These are phyloP conservation scores for Galleria mellonella DNA, from an alignment of 1,140 invertebrate species.

Conservation along the genomic window DNA sequence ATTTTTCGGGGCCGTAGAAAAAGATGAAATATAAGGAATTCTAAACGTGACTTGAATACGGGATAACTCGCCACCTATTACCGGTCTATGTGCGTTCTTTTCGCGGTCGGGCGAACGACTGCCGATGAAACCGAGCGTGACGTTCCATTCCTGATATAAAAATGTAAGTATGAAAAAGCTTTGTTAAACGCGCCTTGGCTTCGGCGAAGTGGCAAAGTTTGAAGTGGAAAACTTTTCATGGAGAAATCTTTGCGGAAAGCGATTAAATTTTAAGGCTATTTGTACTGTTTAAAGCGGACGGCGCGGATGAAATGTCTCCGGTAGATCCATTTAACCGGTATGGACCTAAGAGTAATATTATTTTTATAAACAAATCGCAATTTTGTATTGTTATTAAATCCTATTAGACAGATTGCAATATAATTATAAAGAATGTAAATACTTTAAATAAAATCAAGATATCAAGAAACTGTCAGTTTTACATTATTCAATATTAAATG, in stretches of 20 bases:
- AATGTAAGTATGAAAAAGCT: slow-evolving; percentile 73
- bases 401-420: too few species aligned
- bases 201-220: slow-evolving; percentile 70
- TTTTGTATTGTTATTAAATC: too few species aligned
- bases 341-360: too few species aligned
- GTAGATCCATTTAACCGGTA: too few species aligned
- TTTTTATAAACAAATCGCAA: too few species aligned
- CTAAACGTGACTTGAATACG: slow-evolving; percentile 66
- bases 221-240: slow-evolving; percentile 72
- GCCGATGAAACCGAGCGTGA: slow-evolving; percentile 65
- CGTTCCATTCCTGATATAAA: slow-evolving; percentile 69
- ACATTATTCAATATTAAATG: too few species aligned
- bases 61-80: slow-evolving; percentile 63
- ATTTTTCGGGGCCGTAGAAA: slow-evolving; percentile 71
- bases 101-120: slow-evolving; percentile 59
- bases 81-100: slow-evolving; percentile 62
- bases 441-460: too few species aligned
- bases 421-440: too few species aligned
- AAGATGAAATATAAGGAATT: slow-evolving; percentile 74
- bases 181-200: slow-evolving; percentile 69
- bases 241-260: slow-evolving; percentile 67
- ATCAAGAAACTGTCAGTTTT: too few species aligned
- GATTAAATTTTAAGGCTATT: slow-evolving; percentile 70
- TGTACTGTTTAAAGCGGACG: slow-evolving; percentile 47
- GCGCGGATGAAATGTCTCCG: slow-evolving; percentile 25